Conservation (phyloP, 2,113 vertebrate genomes). For the Callaeas wilsoni region DNA sequence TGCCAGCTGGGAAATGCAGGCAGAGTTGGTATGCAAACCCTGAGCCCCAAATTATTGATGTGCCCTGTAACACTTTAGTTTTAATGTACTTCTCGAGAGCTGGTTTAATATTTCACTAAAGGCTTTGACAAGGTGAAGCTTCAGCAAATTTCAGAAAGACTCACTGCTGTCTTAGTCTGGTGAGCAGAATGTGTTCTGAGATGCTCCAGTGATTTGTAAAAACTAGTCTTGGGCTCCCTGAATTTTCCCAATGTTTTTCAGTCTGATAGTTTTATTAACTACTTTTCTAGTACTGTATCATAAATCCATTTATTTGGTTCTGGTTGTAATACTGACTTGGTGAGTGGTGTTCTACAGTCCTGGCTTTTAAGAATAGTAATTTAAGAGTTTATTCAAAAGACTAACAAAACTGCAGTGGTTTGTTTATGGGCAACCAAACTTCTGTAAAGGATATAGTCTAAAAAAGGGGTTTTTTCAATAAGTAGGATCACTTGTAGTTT, state of each 20-base stretch:
- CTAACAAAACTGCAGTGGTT: neutral
- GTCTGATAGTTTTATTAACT: slow-evolving; percentile 10
- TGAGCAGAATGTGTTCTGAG: neutral
- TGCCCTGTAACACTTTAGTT: neutral
- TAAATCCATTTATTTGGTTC: neutral
- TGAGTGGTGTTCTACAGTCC: neutral
- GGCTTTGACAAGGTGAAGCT: neutral
- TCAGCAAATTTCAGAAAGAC: neutral
- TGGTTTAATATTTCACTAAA: slow-evolving; percentile 4
- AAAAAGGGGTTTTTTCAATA: neutral
- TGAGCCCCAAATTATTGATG: neutral
- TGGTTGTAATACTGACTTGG: neutral
- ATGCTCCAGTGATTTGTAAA: neutral
- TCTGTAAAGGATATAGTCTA: neutral
- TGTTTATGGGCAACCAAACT: neutral
- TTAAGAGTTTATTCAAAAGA: neutral
- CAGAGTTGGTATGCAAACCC: neutral
- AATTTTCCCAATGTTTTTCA: neutral
- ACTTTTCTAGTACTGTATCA: neutral
- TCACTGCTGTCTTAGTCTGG: neutral
- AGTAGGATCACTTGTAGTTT: neutral
- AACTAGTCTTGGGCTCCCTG: neutral
- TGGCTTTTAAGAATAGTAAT: neutral
- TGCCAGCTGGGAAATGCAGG: neutral
- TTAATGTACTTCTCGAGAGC: neutral